Base-by-base conservation (phyloP, 2,888 invertebrate species). In the Apodemia mormo region DNA sequence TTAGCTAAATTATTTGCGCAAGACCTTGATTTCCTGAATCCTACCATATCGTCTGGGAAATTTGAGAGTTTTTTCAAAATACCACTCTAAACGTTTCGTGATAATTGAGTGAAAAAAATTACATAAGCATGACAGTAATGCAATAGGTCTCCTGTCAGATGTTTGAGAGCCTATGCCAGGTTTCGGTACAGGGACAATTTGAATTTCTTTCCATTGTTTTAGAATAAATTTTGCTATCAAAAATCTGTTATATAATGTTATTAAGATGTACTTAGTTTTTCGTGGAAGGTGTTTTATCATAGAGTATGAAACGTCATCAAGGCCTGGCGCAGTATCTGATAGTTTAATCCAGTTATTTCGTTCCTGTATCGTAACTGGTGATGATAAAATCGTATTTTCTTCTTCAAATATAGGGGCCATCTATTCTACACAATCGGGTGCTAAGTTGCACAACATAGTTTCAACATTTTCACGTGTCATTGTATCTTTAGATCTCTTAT, bases 11-110 rank as follows among this genome's bases (percentile, higher is more conserved):
- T 71, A 54, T 74, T 72, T 12, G 70, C 37, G 29, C 69, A 71
- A 12, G 74, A 75, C n/a, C 30, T 58, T 5, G 58, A 65, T 68
- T 67, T 76, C 52, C 73, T 70, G 43, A 74, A 65, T 22, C 43
- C 65, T n/a, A 22, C 22, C 8, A 40, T 65, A 14, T 43, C 37
- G 1, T n/a, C n/a, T n/a, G 43, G 5, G 40, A 65, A n/a, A 7
- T 22, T n/a, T 9, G 4, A n/a, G 1, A 43, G 12, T 22, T 37
- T 33, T 40, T 43, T 65, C 65, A 37, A 65, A 43, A 22, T 40
- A 65, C 65, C 37, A 65, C 12, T 65, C 37, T n/a, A 65, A 3
- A 2, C 65, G 30, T 12, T n/a, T 12, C 1, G n/a, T 14, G 30
- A 65, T 14, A 33, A 65, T 40, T 8, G 14, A 6, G 12, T 40